phyloP scores from a whole-genome alignment of 2,113 vertebrate species.

The Lepidothrix coronata region DNA sequence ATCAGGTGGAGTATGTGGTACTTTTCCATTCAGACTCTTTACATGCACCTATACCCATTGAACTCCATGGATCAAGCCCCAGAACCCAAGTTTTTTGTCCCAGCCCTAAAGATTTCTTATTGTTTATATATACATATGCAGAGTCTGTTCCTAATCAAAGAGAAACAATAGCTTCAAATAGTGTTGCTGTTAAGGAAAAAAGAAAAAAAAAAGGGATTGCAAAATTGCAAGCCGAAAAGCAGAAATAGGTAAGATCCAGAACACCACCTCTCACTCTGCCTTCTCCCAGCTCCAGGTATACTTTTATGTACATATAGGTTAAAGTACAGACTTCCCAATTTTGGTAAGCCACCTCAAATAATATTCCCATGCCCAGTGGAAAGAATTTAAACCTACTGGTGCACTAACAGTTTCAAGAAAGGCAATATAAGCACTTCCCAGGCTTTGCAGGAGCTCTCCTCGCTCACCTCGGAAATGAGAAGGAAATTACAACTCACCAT shows the following conservation, averaged over 20 bases:
- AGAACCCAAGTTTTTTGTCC: background rate
- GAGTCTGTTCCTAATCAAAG: background rate
- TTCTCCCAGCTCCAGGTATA: background rate
- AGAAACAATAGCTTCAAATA: background rate
- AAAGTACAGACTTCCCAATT: background rate
- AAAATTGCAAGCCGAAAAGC: background rate
- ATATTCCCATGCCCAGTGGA: background rate
- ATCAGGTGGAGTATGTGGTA: background rate
- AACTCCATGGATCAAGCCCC: background rate
- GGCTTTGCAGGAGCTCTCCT: background rate
- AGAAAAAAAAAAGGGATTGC: background rate
- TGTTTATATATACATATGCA: accelerated
- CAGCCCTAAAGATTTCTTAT: background rate
- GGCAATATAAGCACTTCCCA: background rate
- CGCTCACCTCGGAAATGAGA: background rate
- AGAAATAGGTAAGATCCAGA: background rate
- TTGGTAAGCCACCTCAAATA: background rate
- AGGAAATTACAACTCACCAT: background rate
- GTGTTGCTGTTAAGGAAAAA: background rate
- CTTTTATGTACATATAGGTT: background rate
- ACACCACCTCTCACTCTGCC: background rate
- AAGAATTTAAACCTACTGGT: background rate
- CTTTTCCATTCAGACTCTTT: background rate
- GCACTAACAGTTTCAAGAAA: background rate
- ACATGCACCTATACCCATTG: background rate